Evolutionary conservation across 64 coral and sea anemone genomes (phyloP).

Genomic region (Dendronephthya gigantea): DNA sequence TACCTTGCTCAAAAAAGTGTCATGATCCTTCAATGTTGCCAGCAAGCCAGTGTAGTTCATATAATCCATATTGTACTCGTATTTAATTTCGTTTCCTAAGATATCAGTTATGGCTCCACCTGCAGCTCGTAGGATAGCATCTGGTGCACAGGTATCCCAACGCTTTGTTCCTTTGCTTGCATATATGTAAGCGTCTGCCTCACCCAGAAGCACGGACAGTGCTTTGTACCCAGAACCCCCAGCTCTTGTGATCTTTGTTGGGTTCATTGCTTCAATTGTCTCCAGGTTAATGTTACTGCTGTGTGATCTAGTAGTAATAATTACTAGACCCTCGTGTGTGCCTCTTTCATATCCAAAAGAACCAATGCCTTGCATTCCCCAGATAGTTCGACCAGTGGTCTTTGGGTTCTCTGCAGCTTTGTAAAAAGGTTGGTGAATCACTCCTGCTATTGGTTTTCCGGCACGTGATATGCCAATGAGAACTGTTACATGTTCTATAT

Average conservation of each 20-base stretch:
- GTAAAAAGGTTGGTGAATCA: conserved; percentile 94
- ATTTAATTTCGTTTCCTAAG: conserved; percentile 55
- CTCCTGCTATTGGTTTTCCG: conserved; percentile 77
- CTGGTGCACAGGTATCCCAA: conserved; percentile 92
- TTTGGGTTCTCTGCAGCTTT: conserved; percentile 35
- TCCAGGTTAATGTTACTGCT: conserved; percentile 47
- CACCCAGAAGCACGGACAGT: conserved; percentile 59
- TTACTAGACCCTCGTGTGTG: conserved; percentile 39
- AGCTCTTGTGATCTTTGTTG: conserved; percentile 55
- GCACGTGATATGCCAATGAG: conserved; percentile 76
- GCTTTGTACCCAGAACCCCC: conserved; percentile 88
- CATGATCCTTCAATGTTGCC: background rate
- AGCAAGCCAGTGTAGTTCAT: background rate
- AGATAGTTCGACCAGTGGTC: conserved; percentile 63
- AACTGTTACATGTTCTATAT: conserved; percentile 76
- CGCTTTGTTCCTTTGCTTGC: conserved; percentile 75
- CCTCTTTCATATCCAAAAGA: conserved; percentile 60
- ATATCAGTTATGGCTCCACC: conserved; percentile 77
- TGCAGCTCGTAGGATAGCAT: conserved; percentile 62
- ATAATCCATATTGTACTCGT: conserved; percentile 35
- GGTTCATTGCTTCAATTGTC: conserved; percentile 83
- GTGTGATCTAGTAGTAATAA: conserved; percentile 88
- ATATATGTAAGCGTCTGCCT: conserved; percentile 86
- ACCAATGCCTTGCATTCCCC: conserved; percentile 75
- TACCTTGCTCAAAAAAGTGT: background rate